Conservation (phyloP, 2,797 vertebrate species). For the Helarctos malayanus region DNA sequence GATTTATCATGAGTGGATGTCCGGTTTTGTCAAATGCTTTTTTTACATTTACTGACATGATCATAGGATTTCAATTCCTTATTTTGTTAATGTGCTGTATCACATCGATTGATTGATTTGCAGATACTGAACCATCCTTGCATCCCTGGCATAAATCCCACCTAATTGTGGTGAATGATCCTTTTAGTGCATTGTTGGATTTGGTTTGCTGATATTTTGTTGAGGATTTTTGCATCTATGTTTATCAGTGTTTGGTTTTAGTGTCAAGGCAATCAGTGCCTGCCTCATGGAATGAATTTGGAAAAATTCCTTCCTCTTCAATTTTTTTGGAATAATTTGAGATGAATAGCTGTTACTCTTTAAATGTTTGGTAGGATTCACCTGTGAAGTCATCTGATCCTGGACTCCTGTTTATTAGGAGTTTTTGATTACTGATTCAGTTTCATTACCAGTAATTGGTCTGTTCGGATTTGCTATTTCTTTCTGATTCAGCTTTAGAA, state of each 20-base stretch:
- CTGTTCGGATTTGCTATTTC: neutral
- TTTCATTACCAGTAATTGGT: neutral
- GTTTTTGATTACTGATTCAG: neutral
- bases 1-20: neutral
- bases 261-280: neutral
- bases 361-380: neutral
- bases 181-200: neutral
- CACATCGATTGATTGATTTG: neutral
- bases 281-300: neutral
- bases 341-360: neutral
- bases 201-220: neutral
- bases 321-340: neutral
- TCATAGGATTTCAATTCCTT: neutral
- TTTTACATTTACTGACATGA: neutral
- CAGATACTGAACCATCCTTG: neutral
- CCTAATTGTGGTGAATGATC: neutral
- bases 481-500: neutral
- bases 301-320: neutral
- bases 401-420: neutral
- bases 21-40: neutral
- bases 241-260: neutral
- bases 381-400: neutral
- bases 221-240: neutral
- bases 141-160: neutral
- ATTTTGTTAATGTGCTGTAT: neutral